Evolutionary conservation across 2,113 vertebrate genomes (phyloP).

Genomic region (Madoqua kirkii): DNA sequence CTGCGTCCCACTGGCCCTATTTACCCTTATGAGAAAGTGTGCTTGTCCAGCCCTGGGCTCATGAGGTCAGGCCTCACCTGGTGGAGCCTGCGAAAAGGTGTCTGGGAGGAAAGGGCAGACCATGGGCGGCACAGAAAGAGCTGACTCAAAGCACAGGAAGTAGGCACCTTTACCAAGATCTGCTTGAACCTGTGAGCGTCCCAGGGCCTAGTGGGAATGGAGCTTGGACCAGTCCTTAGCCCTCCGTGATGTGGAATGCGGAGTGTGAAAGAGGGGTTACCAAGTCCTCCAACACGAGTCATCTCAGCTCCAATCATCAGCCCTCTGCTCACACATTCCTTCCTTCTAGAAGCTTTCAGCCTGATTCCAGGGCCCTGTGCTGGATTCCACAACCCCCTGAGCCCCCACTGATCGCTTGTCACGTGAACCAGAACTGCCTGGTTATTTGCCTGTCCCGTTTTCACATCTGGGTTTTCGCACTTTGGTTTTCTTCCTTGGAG

Average conservation of each 20-base stretch:
- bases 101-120: constrained; percentile 46
- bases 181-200: background rate
- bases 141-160: background rate
- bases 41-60: constrained; percentile 65
- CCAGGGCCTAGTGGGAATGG: background rate
- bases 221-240: background rate
- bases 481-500: background rate
- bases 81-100: constrained; percentile 61
- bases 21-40: constrained; percentile 76
- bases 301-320: background rate
- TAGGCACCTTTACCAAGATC: background rate
- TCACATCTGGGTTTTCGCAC: background rate
- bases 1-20: constrained; percentile 67
- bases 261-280: background rate
- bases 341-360: background rate
- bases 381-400: background rate
- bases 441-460: background rate
- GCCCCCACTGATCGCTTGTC: background rate
- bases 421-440: rapidly evolving
- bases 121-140: background rate
- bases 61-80: constrained; percentile 72
- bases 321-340: background rate
- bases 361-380: background rate
- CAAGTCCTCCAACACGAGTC: background rate
- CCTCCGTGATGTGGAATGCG: rapidly evolving